phyloP scores from a whole-genome alignment of 2,888 invertebrate genomes.

The Lasius fuliginosus region DNA sequence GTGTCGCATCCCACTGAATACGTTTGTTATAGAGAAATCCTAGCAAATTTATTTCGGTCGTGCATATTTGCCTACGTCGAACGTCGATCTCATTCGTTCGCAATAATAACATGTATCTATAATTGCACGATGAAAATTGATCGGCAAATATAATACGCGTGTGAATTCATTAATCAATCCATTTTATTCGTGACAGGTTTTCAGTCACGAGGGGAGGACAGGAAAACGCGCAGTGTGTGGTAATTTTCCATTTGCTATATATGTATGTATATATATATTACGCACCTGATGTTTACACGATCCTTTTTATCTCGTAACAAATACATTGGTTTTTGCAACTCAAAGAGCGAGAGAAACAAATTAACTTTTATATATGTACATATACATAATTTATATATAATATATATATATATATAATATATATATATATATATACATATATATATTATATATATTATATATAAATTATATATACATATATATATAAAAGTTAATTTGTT shows the following conservation, averaged over 20 bases:
- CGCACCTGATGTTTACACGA: background rate
- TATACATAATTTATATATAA: no score
- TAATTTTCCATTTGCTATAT: background rate
- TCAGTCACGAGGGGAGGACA: background rate
- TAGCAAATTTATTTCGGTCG: constrained; percentile 23
- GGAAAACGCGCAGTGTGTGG: background rate
- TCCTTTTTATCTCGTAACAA: background rate
- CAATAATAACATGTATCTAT: constrained; percentile 5
- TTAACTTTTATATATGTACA: background rate
- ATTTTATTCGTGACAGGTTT: background rate
- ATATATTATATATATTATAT: background rate
- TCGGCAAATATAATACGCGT: background rate
- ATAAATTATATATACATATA: background rate
- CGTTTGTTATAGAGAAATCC: constrained; percentile 4
- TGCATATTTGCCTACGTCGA: background rate
- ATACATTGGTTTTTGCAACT: background rate
- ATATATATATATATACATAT: no score
- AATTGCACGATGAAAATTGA: constrained; percentile 29
- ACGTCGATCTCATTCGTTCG: background rate
- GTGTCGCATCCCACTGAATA: background rate
- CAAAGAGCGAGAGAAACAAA: background rate
- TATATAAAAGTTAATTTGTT: background rate
- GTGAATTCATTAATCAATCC: background rate
- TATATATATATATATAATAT: no score
- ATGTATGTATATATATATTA: background rate